A percentile compares a stretch with the other conserved stretches of the same genome.
phyloP scores from a whole-genome alignment of 2,888 invertebrate genomes.

The Amblyteles armatorius region DNA sequence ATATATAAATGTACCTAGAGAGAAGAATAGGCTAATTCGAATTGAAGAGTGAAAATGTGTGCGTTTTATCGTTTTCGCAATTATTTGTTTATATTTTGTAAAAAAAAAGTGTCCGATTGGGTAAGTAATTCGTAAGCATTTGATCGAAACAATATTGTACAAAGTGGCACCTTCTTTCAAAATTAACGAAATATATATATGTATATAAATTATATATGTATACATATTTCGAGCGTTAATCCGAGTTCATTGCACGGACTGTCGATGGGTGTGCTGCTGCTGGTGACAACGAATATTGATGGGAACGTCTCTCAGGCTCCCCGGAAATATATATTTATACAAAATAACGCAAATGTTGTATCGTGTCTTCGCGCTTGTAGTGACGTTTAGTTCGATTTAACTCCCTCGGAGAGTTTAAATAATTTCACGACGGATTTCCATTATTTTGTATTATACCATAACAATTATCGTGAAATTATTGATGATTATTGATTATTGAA shows the following conservation, averaged over 20 bases:
- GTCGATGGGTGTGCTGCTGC: conserved; percentile 44
- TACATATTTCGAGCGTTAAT: background rate
- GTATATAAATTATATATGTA: conserved; percentile 8
- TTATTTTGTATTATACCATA: background rate
- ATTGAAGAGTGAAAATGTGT: conserved; percentile 6
- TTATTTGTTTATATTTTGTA: background rate
- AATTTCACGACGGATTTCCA: conserved; percentile 28
- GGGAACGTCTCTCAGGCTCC: conserved; percentile 67
- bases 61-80: conserved; percentile 3
- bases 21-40: conserved; percentile 14
- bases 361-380: conserved; percentile 60
- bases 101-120: conserved; percentile 39
- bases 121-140: conserved; percentile 63
- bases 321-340: conserved; percentile 30
- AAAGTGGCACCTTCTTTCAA: conserved; percentile 66
- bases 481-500: background rate
- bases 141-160: conserved; percentile 41
- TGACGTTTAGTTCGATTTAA: conserved; percentile 38
- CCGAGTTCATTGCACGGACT: conserved; percentile 6
- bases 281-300: conserved; percentile 38
- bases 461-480: background rate
- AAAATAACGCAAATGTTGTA: conserved; percentile 37
- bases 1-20: conserved; percentile 4
- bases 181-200: conserved; percentile 1
- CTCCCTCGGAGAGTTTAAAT: conserved; percentile 62